These are phyloP conservation scores for Carcina quercana DNA, from an alignment of 2,888 invertebrate genomes.

Conservation along the genomic window DNA sequence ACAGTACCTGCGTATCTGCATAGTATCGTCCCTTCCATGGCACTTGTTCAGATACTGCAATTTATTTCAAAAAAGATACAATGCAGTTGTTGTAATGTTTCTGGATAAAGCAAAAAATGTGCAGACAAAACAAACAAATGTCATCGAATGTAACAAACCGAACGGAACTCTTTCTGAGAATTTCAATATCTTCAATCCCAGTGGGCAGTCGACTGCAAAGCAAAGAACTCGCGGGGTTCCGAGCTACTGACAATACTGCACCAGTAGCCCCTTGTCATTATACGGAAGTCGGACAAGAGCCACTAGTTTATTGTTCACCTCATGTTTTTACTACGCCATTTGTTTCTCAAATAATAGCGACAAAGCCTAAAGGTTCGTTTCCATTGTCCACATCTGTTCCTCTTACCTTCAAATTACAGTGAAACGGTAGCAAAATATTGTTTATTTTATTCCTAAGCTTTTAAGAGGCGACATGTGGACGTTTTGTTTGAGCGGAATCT, in stretches of 20 bases:
- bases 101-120: too few species aligned
- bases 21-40: too few species aligned
- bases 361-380: constrained; percentile 41
- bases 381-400: constrained; percentile 57
- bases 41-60: too few species aligned
- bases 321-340: constrained; percentile 49
- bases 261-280: constrained; percentile 51
- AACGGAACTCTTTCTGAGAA: constrained; percentile 29
- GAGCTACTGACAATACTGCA: constrained; percentile 41
- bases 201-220: constrained; percentile 41
- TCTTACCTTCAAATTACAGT: constrained; percentile 45
- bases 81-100: too few species aligned
- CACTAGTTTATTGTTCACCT: constrained; percentile 39
- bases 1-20: too few species aligned
- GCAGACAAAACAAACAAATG: constrained; percentile 5
- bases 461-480: constrained; percentile 62
- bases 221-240: constrained; percentile 44
- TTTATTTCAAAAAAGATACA: too few species aligned
- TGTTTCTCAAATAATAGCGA: constrained; percentile 63
- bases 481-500: constrained; percentile 43
- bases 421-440: constrained; percentile 68
- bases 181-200: constrained; percentile 27
- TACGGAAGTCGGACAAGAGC: constrained; percentile 50
- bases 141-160: constrained; percentile 14
- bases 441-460: constrained; percentile 61